Evolutionary conservation across 2,888 invertebrate species (phyloP), one percentile per base, ranked within the genome.

Genomic region (Epirrhoe alternata): DNA sequence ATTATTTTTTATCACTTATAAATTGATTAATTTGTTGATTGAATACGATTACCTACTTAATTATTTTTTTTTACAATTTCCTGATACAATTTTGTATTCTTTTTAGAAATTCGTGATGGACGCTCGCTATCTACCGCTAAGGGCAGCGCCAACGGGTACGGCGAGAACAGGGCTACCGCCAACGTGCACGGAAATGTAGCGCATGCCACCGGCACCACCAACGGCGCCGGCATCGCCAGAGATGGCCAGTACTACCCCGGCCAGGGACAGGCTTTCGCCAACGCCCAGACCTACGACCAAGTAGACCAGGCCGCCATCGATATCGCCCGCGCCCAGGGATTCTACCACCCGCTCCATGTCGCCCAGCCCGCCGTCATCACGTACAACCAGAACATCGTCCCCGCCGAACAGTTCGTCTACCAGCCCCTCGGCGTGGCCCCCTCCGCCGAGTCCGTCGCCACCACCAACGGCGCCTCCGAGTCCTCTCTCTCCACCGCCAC

Each of bases 351-450:
- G 1, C 74, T 89, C 14, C 89, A 88, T 0, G 84, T 82, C 8
- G 88, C 90, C 0, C 88, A 86, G 0, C 82, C 85, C n/a, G 78
- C 85, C 10, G 77, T 91, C 58, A 77, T 90, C 68, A 81, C 90
- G 6, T 91, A 92, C 75, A 80, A 88, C 66, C 89, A 92, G 70
- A 87, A 87, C 78, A 86, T 86, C 8, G 70, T 60, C 7, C 80
- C 77, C 16, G 67, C 70, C 38, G 68, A 76, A 65, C 66, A 75
- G 68, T 55, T 71, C 0, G 50, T 56, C 38, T 74, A 76, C 58
- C 70, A 82, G 64, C 74, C 74, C 0, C 87, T 86, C 14, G 72
- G 78, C 59, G 81, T 77, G 47, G 73, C 79, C 10, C 77, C 68
- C 8, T 74, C 77, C 17, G 90, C 89, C 6, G 79, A 89, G 60